These are phyloP conservation scores for Eupithecia subumbrata DNA, from an alignment of 2,888 invertebrate species.

Conservation along the genomic window DNA sequence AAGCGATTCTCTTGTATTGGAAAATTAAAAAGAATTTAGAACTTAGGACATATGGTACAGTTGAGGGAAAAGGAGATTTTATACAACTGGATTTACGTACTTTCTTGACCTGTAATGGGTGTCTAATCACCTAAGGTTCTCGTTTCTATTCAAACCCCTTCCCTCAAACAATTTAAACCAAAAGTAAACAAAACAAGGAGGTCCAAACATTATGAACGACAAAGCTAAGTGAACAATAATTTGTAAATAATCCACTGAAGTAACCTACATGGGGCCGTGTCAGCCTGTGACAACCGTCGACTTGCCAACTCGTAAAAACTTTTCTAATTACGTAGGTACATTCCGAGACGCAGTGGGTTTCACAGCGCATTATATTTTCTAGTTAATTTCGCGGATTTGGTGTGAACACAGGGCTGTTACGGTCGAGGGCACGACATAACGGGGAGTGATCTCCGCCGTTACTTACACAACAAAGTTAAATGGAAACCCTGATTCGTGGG, in stretches of 20 bases:
- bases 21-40: not conserved
- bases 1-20: not conserved
- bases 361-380: slow-evolving; percentile 75
- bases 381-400: slow-evolving; percentile 74
- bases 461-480: slow-evolving; percentile 66
- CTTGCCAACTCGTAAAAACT: slow-evolving; percentile 80
- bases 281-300: slow-evolving; percentile 74
- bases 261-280: slow-evolving; percentile 72
- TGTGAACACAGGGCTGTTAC: slow-evolving; percentile 58
- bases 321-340: slow-evolving; percentile 80
- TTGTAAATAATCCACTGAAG: slow-evolving; percentile 76
- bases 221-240: slow-evolving; percentile 59
- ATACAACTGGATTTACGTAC: no score
- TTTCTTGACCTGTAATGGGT: not conserved
- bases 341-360: slow-evolving; percentile 70
- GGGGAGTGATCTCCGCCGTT: slow-evolving; percentile 57
- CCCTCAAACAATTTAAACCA: not conserved
- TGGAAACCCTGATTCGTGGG: slow-evolving; percentile 60
- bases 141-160: not conserved
- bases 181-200: not conserved
- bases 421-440: slow-evolving; percentile 48
- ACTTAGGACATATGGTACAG: not conserved
- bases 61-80: no score
- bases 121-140: not conserved
- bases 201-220: not conserved